These are phyloP conservation scores for Callaeas wilsoni DNA, from an alignment of 2,113 vertebrate genomes.

Conservation along the genomic window DNA sequence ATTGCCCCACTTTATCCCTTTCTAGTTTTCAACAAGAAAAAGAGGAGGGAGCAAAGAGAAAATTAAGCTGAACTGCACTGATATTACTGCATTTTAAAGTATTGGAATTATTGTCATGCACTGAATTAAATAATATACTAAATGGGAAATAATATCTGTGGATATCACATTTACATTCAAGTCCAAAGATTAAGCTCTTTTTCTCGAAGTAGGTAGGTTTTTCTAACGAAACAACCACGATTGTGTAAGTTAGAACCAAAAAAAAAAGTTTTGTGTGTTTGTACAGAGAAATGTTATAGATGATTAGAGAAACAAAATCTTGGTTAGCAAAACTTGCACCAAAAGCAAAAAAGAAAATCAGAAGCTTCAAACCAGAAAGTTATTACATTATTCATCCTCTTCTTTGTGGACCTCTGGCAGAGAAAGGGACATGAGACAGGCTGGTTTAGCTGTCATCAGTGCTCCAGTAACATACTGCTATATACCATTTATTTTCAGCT, in stretches of 20 bases:
- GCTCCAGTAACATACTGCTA: neutral
- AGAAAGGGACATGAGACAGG: neutral
- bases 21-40: neutral
- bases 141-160: neutral
- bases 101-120: neutral
- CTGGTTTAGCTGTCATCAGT: neutral
- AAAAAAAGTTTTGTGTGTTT: neutral
- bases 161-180: neutral
- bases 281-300: rapidly evolving
- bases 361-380: neutral
- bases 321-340: neutral
- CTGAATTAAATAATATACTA: neutral
- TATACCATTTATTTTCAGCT: neutral
- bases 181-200: neutral
- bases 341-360: neutral
- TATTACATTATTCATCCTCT: neutral
- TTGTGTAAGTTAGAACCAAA: neutral
- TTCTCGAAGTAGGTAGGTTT: neutral
- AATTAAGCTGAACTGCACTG: neutral
- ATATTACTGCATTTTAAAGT: neutral
- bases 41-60: neutral
- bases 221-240: neutral
- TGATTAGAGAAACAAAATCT: neutral
- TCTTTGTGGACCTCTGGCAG: neutral
- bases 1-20: neutral